A percentile compares a stretch with the other conserved stretches of the same genome.
Conservation (phyloP, 1,140 invertebrate genomes). For the Harlomillsia oculata region DNA sequence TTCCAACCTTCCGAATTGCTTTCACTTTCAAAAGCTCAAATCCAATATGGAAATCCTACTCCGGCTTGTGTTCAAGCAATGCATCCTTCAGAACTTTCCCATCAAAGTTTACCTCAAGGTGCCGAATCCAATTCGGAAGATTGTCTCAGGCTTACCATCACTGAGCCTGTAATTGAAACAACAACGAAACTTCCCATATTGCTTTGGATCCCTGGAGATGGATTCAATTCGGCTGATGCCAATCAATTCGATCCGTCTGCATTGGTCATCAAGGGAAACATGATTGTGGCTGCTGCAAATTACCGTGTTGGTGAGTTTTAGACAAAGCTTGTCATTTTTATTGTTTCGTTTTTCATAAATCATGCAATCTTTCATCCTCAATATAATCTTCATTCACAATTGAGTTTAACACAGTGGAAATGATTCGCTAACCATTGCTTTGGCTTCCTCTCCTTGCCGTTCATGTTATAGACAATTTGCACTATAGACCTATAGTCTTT, state of each 20-base stretch:
- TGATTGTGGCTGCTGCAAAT: conserved; percentile 40
- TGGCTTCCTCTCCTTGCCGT: too few relatives aligned
- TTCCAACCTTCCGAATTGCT: conserved; percentile 29
- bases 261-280: conserved; percentile 36
- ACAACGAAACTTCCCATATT: conserved; percentile 31
- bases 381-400: too few relatives aligned
- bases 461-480: too few relatives aligned
- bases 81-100: conserved; percentile 29
- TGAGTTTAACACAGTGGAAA: too few relatives aligned
- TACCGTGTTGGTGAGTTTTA: conserved; percentile 38
- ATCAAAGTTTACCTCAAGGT: conserved; percentile 17
- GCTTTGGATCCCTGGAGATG: conserved; percentile 37
- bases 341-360: not conserved
- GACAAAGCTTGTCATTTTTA: not conserved
- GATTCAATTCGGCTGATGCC: conserved; percentile 37
- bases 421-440: too few relatives aligned
- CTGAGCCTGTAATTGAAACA: conserved; percentile 15
- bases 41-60: conserved; percentile 14
- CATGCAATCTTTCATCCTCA: too few relatives aligned
- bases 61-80: conserved; percentile 35
- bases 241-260: conserved; percentile 34
- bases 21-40: not conserved
- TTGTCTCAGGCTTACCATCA: conserved; percentile 37
- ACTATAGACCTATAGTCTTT: too few relatives aligned
- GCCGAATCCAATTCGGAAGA: conserved; percentile 32